Evolutionary conservation across 2,888 invertebrate genomes (phyloP).

Genomic region (Trichogramma dendrolimi): DNA sequence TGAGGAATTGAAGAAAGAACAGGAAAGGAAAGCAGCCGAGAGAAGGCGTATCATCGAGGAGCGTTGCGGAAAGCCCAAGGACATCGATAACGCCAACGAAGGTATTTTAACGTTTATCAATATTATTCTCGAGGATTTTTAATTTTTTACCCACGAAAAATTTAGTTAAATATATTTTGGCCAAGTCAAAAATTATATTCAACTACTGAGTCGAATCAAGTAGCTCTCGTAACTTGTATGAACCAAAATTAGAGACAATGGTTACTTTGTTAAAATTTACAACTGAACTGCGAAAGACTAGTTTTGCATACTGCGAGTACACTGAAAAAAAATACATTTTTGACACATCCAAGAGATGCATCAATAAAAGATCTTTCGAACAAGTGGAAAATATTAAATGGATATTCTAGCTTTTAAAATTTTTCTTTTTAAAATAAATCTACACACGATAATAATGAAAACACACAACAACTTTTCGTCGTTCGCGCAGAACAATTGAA

Average conservation of each 20-base stretch:
- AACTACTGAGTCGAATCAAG: too few relatives aligned
- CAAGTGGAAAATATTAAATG: background rate
- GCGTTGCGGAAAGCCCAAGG: constrained; percentile 88
- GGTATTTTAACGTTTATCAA: constrained; percentile 58
- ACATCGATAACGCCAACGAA: constrained; percentile 89
- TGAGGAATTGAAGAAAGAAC: constrained; percentile 98
- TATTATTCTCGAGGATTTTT: background rate
- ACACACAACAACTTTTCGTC: constrained; percentile 32
- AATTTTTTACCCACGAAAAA: background rate
- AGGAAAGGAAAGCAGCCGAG: constrained; percentile 97
- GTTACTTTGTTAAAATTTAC: too few relatives aligned
- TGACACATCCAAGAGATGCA: too few relatives aligned
- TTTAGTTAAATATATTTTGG: too few relatives aligned
- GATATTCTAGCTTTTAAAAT: background rate
- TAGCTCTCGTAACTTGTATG: too few relatives aligned
- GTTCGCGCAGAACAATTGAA: constrained; percentile 67
- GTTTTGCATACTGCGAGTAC: too few relatives aligned
- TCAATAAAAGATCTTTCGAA: background rate
- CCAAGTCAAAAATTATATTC: too few relatives aligned
- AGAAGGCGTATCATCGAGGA: constrained; percentile 95
- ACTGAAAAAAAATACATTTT: too few relatives aligned
- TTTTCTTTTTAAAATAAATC: background rate
- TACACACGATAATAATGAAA: background rate
- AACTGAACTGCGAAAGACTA: too few relatives aligned
- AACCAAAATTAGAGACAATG: too few relatives aligned